phyloP scores from a whole-genome alignment of 1,140 invertebrate genomes.

The Tribolium madens region DNA sequence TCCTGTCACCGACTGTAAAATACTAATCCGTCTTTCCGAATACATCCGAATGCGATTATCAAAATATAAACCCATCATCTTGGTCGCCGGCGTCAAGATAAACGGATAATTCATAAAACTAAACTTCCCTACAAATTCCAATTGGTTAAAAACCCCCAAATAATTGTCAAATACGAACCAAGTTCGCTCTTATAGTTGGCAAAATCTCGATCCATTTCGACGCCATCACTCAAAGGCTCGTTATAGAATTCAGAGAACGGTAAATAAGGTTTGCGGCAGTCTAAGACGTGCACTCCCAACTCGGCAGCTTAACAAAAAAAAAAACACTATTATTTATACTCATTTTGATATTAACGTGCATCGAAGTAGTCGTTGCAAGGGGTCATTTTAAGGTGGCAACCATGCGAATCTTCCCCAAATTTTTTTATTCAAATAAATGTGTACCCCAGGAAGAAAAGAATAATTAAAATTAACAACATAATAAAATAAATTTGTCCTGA shows the following conservation, averaged over 20 bases:
- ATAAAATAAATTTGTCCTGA: too few species aligned
- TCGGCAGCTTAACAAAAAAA: conserved; percentile 65
- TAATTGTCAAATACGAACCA: conserved; percentile 45
- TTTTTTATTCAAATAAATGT: too few species aligned
- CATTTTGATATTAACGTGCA: too few species aligned
- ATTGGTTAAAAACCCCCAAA: neutral
- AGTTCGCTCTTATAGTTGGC: conserved; percentile 84
- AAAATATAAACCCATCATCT: conserved; percentile 90
- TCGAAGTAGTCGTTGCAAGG: too few species aligned
- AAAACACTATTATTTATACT: too few species aligned
- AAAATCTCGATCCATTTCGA: conserved; percentile 95
- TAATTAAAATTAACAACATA: too few species aligned
- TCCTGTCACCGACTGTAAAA: conserved; percentile 81
- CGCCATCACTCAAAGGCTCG: conserved; percentile 89
- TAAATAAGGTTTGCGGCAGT: conserved; percentile 85
- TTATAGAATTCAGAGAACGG: conserved; percentile 93
- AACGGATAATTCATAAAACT: conserved; percentile 94
- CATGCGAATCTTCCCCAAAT: too few species aligned
- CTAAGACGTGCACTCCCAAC: conserved; percentile 81
- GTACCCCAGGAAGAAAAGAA: too few species aligned
- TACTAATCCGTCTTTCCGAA: conserved; percentile 85
- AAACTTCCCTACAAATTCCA: conserved; percentile 75
- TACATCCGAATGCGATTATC: conserved; percentile 97
- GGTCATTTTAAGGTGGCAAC: too few species aligned
- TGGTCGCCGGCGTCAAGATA: conserved; percentile 92